These are phyloP conservation scores for Plestiodon gilberti DNA, from an alignment of 2,113 vertebrate species.

Conservation along the genomic window DNA sequence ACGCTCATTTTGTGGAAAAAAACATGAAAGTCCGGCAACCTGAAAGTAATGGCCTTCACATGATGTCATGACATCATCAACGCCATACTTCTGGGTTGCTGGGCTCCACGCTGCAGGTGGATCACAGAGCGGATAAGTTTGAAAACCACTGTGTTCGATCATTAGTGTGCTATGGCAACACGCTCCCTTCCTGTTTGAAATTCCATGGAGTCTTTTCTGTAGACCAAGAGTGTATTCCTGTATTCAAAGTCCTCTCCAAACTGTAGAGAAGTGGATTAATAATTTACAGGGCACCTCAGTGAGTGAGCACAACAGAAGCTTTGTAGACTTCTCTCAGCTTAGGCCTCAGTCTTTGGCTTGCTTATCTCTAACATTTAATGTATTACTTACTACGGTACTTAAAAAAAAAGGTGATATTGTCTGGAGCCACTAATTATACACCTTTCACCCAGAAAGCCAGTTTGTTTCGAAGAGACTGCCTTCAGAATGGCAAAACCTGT, in stretches of 20 bases:
- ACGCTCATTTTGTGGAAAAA: too few species aligned
- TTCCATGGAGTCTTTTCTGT: conserved; percentile 23
- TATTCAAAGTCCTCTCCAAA: background rate
- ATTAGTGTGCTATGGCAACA: conserved; percentile 5
- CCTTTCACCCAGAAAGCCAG: background rate
- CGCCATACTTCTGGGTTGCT: too few species aligned
- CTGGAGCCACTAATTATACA: background rate
- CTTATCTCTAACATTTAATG: background rate
- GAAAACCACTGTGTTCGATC: too few species aligned
- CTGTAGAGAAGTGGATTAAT: conserved; percentile 28
- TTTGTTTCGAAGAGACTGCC: too few species aligned
- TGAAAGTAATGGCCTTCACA: too few species aligned
- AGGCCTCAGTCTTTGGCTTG: conserved; percentile 4
- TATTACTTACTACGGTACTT: background rate
- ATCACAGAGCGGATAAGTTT: too few species aligned
- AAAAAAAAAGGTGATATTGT: background rate
- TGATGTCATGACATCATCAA: too few species aligned
- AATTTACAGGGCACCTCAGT: conserved; percentile 31
- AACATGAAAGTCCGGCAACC: too few species aligned
- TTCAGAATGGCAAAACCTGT: background rate
- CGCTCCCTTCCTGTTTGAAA: background rate
- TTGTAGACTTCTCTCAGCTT: background rate
- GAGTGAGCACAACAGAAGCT: background rate
- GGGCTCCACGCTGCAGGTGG: too few species aligned
- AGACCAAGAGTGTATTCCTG: conserved; percentile 6